Conservation (phyloP, 1,140 invertebrate genomes). For the Conopomorpha cramerella region DNA sequence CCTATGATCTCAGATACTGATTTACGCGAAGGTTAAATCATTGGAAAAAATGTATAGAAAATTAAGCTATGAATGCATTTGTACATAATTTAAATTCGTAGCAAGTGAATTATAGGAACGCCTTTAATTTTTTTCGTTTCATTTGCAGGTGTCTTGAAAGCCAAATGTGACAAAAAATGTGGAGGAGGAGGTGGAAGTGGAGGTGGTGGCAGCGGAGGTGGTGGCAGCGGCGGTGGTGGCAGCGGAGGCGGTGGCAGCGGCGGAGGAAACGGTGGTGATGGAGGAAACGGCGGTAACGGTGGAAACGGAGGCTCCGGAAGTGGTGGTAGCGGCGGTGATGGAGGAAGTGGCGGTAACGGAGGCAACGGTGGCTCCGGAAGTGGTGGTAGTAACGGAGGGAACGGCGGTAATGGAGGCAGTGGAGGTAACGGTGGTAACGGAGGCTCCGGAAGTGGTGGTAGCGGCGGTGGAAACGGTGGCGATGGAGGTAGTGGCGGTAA, state of each 20-base stretch:
- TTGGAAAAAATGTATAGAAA: too few species aligned
- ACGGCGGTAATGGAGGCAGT: background rate
- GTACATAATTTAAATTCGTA: too few species aligned
- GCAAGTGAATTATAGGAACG: too few species aligned
- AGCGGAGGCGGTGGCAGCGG: conserved; percentile 2
- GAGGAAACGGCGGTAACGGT: conserved; percentile 3
- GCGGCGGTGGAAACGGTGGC: conserved; percentile 9
- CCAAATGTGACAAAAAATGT: too few species aligned
- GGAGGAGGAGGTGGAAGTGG: too few species aligned
- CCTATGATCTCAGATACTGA: too few species aligned
- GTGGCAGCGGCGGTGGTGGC: too few species aligned
- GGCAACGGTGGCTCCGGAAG: conserved; percentile 12
- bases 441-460: conserved; percentile 8
- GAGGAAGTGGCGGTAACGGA: conserved; percentile 3
- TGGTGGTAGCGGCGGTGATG: conserved; percentile 1
- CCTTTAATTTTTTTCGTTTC: too few species aligned
- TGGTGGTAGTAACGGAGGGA: conserved; percentile 7
- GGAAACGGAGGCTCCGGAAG: conserved; percentile 4
- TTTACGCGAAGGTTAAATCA: too few species aligned
- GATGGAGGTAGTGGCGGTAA: conserved; percentile 7
- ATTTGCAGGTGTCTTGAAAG: too few species aligned
- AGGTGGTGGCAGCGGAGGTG: conserved; percentile 11
- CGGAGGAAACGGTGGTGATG: conserved; percentile 4
- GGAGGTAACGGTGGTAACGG: background rate
- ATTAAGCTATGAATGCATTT: too few species aligned